Base-by-base conservation (phyloP, 2,113 vertebrate genomes). In the Bubo blakistoni region DNA sequence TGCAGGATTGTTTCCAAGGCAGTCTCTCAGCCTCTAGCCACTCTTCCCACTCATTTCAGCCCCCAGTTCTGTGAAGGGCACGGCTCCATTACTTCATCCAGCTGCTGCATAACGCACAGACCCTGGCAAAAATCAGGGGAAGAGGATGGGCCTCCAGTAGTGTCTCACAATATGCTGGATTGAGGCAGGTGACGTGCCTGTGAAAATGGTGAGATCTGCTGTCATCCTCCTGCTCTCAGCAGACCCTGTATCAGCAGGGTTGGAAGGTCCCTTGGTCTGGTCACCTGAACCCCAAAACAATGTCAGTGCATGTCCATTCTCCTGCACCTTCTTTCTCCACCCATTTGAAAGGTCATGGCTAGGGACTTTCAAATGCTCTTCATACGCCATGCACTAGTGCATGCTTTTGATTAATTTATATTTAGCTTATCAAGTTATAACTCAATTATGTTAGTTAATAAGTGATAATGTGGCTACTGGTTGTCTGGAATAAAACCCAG, bases 241-340 rank as follows among this genome's bases (percentile, higher is more conserved):
- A 16, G 44, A 46, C 44, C 44, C 44, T 46, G 47, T n/a, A n/a
- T 10, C 40, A 22, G 62, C 62, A 55, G 80, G 25, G 47, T 47
- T 67, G 49, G 62, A 26, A 46, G 34, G 24, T 38, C 27, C 65
- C 34, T 47, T 20, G 19, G 22, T 47, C 65, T 27, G 3, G 15
- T 46, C 42, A 42, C 36, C 20, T 13, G 52, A 55, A 40, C 9
- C 34, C 57, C 65, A 40, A 25, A 40, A 6, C 29, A 38, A 61
- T 1, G 0, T 15, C 47, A 34, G 36, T 5, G 19, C 1, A 0
- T 14, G 51, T 59, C 25, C 46, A 38, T 52, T 77, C 72, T 58
- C 52, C 62, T 26, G 26, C 26, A 16, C 36, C 26, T 61, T 36
- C 54, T 44, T 44, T 38, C 72, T 59, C 62, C 25, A 25, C 20